A percentile compares a stretch with the other conserved stretches of the same genome.
phyloP scores from a whole-genome alignment of 1,140 invertebrate species.

The Bombus balteatus region DNA sequence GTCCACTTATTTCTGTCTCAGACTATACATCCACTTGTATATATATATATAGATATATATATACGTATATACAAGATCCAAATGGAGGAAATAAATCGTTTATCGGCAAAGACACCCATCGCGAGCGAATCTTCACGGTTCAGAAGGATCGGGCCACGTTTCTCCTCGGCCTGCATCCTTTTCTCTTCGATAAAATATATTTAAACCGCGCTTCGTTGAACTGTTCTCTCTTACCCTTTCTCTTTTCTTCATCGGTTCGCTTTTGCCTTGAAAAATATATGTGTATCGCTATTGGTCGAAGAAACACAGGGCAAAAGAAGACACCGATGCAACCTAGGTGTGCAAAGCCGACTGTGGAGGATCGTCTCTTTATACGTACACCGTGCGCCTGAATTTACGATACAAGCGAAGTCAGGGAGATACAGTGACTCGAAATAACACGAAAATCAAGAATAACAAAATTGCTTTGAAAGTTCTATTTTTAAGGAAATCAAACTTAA shows the following conservation, averaged over 20 bases:
- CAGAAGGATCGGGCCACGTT: slow-evolving; percentile 35
- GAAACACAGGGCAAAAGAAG: slow-evolving; percentile 34
- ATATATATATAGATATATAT: too few species aligned
- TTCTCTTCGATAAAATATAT: slow-evolving; percentile 66
- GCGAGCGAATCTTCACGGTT: slow-evolving; percentile 62
- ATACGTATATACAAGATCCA: not conserved
- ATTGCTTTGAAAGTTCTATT: too few species aligned
- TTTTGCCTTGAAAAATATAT: slow-evolving; percentile 43
- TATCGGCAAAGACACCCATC: slow-evolving; percentile 60
- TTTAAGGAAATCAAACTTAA: too few species aligned
- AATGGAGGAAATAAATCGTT: slow-evolving; percentile 66
- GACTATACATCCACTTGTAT: not conserved
- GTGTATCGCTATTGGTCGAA: slow-evolving; percentile 28
- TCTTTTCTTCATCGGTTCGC: slow-evolving; percentile 36
- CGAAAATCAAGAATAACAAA: too few species aligned
- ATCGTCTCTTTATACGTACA: not conserved
- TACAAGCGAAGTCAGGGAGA: too few species aligned
- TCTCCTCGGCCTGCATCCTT: slow-evolving; percentile 30
- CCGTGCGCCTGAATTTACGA: too few species aligned
- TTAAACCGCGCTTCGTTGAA: slow-evolving; percentile 44
- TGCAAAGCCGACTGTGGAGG: not conserved
- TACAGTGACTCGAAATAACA: too few species aligned
- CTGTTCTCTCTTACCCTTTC: slow-evolving; percentile 8
- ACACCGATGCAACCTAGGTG: too few species aligned
- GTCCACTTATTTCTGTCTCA: too few species aligned